A percentile compares a stretch with the other conserved stretches of the same genome.
Evolutionary conservation across 1,140 invertebrate genomes (phyloP).

Genomic region (Ceratoteleas bidentatus): DNA sequence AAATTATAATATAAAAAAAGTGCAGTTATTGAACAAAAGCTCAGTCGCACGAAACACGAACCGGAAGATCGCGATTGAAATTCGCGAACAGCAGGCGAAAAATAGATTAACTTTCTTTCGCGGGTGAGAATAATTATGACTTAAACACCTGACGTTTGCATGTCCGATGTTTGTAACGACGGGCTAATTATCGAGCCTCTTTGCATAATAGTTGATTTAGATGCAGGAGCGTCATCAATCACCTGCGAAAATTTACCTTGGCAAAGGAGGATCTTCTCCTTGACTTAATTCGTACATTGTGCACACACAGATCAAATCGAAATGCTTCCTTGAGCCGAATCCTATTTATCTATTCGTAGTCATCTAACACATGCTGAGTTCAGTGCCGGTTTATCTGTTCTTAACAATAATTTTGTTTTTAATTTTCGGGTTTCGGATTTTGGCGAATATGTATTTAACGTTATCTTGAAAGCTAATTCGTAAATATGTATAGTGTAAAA

Average conservation of each 20-base stretch:
- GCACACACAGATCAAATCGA: conserved; percentile 94
- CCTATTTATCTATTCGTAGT: conserved; percentile 95
- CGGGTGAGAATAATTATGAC: too few species aligned
- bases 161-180: conserved; percentile 35
- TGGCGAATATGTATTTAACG: neutral
- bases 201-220: conserved; percentile 55
- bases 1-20: too few species aligned
- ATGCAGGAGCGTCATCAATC: conserved; percentile 35
- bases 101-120: too few species aligned
- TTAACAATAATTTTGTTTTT: conserved; percentile 15
- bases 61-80: too few species aligned
- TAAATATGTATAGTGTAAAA: too few species aligned
- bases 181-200: conserved; percentile 24
- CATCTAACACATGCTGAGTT: conserved; percentile 93
- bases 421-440: conserved; percentile 2
- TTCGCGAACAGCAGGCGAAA: too few species aligned
- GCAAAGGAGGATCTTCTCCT: conserved; percentile 89
- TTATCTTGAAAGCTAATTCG: too few species aligned
- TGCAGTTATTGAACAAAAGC: too few species aligned
- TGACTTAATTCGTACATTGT: conserved; percentile 94
- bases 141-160: conserved; percentile 44
- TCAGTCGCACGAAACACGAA: too few species aligned
- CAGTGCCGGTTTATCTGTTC: conserved; percentile 10
- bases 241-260: conserved; percentile 79
- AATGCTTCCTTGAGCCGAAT: conserved; percentile 91